Percentiles rank a stretch among this genome's conserved stretches.
Evolutionary conservation across 2,113 vertebrate genomes (phyloP).

Genomic region (Tychaedon coryphoeus): DNA sequence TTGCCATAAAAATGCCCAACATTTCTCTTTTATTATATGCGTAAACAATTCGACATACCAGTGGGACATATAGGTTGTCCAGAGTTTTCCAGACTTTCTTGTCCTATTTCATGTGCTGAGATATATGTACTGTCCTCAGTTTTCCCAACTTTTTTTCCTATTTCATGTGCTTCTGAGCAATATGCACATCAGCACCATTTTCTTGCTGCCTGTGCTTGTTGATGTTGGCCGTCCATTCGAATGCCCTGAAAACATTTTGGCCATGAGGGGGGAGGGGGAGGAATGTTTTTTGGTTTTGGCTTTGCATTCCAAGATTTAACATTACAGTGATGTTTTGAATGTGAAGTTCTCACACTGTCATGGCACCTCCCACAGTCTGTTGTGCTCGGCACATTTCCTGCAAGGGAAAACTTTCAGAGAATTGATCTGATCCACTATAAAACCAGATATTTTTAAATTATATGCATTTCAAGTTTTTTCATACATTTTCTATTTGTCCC

Average conservation of each 20-base stretch:
- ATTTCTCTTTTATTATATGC: neutral
- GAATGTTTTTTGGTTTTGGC: neutral
- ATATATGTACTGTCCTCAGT: neutral
- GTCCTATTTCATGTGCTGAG: neutral
- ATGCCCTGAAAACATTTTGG: neutral
- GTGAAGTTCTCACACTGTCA: fast-evolving
- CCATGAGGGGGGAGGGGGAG: neutral
- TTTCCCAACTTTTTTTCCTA: neutral
- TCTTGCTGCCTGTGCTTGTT: neutral
- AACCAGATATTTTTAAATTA: neutral
- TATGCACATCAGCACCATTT: fast-evolving
- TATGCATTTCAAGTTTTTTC: neutral
- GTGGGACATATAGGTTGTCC: neutral
- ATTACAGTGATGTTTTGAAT: fast-evolving
- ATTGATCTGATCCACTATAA: neutral
- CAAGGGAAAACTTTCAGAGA: neutral
- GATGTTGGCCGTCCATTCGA: neutral
- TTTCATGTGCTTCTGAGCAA: neutral
- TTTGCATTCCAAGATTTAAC: neutral
- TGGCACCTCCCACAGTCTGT: neutral
- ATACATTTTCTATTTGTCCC: neutral
- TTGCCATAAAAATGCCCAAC: neutral
- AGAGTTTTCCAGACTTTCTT: neutral
- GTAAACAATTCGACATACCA: neutral
- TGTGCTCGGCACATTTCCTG: neutral